Evolutionary conservation across 1,140 invertebrate genomes (phyloP), one percentile per base, ranked within the genome.

Genomic region (Diachasmimorpha longicaudata): DNA sequence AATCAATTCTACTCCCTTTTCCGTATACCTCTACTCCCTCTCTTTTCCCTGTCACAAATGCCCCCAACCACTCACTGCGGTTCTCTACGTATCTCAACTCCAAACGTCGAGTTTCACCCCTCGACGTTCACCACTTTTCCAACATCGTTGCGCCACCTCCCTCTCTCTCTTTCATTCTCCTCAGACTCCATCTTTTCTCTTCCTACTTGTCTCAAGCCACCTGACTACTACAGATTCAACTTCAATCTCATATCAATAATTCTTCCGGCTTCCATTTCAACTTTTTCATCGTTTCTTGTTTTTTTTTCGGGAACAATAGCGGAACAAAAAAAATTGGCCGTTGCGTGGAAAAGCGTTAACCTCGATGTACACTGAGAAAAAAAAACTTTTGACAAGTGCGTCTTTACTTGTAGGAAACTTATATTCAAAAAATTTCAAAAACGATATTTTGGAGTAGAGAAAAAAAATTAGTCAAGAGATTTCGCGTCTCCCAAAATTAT

Each of bases 1-100:
- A 88, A 89, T 89, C 86, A 88, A 88, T 89, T 89, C 85, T 85
- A 86, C 83, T 85, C 85, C 80, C 66, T 68, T 68, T 68, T 68
- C 36, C 31, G 25, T 68, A 37, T 68, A 36, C 36, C 36, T 37
- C 36, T 39, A 6, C 36, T 37, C n/a, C 82, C 79, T 82, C 81
- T 82, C 81, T 81, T 81, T 71, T 52, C 16, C 72, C 55, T 58
- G 52, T 63, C 71, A 70, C 68, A 23, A 70, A 70, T 70, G 42
- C 63, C 72, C 16, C 44, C 19, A 1, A 9, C 31, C 16, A 55
- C 52, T 42, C 37, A 67, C 58, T 44, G 25, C 55, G 68, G 67
- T 75, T 70, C 55, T 80, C 55, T 80, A 67, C 68, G 31, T 77
- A 73, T 75, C 79, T 79, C 39, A 66, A 72, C 71, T 66, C 39